Evolutionary conservation across 2,888 invertebrate species (phyloP).

Genomic region (Cheiracanthium punctorium): DNA sequence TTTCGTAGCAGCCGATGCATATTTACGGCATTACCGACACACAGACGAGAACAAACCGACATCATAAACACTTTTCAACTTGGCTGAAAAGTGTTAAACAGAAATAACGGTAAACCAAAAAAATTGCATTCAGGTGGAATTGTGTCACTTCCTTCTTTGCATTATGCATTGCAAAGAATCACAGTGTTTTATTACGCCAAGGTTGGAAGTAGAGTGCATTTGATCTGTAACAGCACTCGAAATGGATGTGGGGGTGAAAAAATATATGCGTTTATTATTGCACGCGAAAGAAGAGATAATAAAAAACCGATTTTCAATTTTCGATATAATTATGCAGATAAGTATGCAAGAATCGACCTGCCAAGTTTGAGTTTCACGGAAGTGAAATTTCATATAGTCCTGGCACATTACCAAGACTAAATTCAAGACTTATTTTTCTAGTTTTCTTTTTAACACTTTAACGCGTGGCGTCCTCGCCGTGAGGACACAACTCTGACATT

Average conservation of each 20-base stretch:
- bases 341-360: not conserved
- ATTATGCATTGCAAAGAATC: not conserved
- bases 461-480: no score
- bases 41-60: no score
- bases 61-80: no score
- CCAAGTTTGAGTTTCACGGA: not conserved
- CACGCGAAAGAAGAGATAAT: not conserved
- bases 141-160: conserved; percentile 30
- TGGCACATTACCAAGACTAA: no score
- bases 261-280: not conserved
- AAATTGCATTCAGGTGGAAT: conserved; percentile 16
- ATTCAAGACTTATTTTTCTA: no score
- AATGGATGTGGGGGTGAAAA: conserved; percentile 4
- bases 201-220: not conserved
- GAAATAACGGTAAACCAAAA: not conserved
- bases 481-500: no score
- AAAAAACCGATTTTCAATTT: not conserved
- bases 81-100: conserved; percentile 7
- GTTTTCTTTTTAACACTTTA: no score
- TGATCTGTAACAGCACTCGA: not conserved
- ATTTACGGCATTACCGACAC: no score
- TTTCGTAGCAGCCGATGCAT: no score
- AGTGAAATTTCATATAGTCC: not conserved
- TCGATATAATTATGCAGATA: conserved; percentile 2
- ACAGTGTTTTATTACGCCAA: not conserved